Base-by-base conservation (phyloP, 64 coral and sea anemone species). In the Pocillopora verrucosa region DNA sequence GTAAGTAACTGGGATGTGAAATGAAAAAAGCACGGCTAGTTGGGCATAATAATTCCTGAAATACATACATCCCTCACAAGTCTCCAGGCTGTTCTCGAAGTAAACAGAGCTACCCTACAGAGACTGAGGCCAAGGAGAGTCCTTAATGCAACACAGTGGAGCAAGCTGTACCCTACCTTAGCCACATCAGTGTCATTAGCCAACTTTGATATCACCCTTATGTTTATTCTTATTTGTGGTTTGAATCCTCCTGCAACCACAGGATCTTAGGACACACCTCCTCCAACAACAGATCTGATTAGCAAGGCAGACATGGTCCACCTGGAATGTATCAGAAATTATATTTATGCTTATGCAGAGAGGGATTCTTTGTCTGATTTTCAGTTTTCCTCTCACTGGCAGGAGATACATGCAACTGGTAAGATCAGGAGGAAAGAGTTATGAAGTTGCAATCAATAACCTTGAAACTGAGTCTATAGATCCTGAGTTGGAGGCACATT, bases 171-270 rank as follows among this genome's bases (percentile, higher is more conserved):
- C 56, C 76, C 76, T 77, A 24, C 76, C 36, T 36, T 38, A 45
- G 76, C 36, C 16, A 77, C 36, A 2, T 58, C 34, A 77, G 76
- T 16, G 19, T 67, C 64, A 67, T 77, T 9, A 10, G 56, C 36
- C 35, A 58, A 77, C 56, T 77, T 77, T 77, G 76, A 77, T 58
- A 77, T 77, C 36, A 77, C 76, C 4, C 76, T 77, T 17, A 6
- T 77, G 12, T 19, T 58, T 19, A 34, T 77, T 38, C 76, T 77
- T 16, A 77, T 77, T 35, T 77, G 76, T 58, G 76, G 76, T 17
- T 45, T 77, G 36, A 16, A 14, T 20, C 36, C 76, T 34, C 76
- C 76, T 38, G 17, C 64, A 67, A 77, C 76, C 5, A 58, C 36
- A 16, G 13, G 14, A 77, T 77, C 56, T 16, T 77, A 24, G 76